phyloP scores from a whole-genome alignment of 2,797 vertebrate genomes.

The Microchirus variegatus region DNA sequence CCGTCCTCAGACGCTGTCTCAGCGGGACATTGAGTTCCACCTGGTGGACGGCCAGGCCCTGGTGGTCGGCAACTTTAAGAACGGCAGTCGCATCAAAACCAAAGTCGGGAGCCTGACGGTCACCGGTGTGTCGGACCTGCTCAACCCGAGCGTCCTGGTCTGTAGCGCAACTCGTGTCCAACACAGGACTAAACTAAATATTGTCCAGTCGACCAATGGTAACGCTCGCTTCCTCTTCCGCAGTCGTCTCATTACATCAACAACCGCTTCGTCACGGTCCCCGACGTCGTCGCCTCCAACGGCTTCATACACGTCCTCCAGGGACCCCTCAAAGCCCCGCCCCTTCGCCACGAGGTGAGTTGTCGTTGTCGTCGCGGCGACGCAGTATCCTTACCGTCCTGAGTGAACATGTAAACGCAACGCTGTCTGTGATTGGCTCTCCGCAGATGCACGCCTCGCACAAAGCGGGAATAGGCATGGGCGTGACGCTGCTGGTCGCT shows the following conservation, averaged over 20 bases:
- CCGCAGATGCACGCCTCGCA: conserved; percentile 67
- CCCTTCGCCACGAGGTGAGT: conserved; percentile 73
- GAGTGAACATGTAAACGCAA: background rate
- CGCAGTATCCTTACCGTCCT: too few relatives aligned
- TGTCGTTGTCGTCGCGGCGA: background rate
- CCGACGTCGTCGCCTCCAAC: conserved; percentile 89
- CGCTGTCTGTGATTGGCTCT: conserved; percentile 32
- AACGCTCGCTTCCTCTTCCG: background rate
- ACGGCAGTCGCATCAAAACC: conserved; percentile 84
- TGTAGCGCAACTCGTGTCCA: background rate
- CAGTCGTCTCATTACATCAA: conserved; percentile 87
- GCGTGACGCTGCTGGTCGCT: conserved; percentile 81
- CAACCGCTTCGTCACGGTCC: conserved; percentile 81
- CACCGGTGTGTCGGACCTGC: conserved; percentile 71
- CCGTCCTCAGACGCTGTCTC: conserved; percentile 84
- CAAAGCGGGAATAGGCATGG: conserved; percentile 80
- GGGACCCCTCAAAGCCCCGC: conserved; percentile 86
- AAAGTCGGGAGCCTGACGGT: conserved; percentile 85
- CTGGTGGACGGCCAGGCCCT: conserved; percentile 78
- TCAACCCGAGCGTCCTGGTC: conserved; percentile 70
- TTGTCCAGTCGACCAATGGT: background rate
- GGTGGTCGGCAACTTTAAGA: conserved; percentile 83
- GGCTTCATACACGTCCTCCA: conserved; percentile 93
- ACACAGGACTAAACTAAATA: background rate
- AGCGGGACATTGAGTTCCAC: conserved; percentile 90